Base-by-base conservation (phyloP, 2,113 vertebrate genomes). In the Menidia beryllina region DNA sequence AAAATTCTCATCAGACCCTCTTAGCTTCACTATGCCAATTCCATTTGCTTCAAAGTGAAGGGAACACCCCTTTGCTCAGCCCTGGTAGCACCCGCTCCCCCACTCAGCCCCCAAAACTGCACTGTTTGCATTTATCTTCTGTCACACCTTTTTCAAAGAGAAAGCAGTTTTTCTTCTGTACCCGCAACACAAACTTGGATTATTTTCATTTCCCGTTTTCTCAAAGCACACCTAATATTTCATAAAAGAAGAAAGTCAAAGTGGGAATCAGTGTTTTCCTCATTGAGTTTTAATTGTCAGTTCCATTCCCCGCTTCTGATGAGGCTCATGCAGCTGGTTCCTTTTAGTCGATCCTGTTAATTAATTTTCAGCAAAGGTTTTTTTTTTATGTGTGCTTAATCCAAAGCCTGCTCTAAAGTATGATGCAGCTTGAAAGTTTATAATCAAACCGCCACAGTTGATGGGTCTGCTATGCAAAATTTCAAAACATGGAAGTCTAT, bases 1-100 rank as follows among this genome's bases (percentile, higher is more conserved):
- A 85, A 71, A 57, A 85, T 88, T 86, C 78, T 77, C 81, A 74
- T 86, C 79, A 86, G 62, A 48, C 41, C 48, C 68, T 81, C 54
- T 4, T 67, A 69, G 77, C 67, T 63, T 87, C 72, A 61, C 64
- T 64, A 71, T 51, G 75, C 75, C 57, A 53, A 25, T 65, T 58
- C 50, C 69, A 57, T 79, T 78, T 82, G 67, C 48, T 52, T 66
- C 61, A 82, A 67, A 63, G 63, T 53, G 65, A 43, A 73, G 76
- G 84, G 84, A 74, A 89, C 66, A 77, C 77, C 81, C 75, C 79
- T 56, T 27, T n/a, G 1, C 65, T 71, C 41, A 38, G 30, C 43
- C 63, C 51, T 62, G 52, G 52, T 66, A 24, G 3, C 59, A 65
- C 36, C 21, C 34, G 69, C 43, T n/a, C 48, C 61, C 69, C 45